Conservation (phyloP, 2,888 invertebrate species). For the Sarcophaga caerulescens region DNA sequence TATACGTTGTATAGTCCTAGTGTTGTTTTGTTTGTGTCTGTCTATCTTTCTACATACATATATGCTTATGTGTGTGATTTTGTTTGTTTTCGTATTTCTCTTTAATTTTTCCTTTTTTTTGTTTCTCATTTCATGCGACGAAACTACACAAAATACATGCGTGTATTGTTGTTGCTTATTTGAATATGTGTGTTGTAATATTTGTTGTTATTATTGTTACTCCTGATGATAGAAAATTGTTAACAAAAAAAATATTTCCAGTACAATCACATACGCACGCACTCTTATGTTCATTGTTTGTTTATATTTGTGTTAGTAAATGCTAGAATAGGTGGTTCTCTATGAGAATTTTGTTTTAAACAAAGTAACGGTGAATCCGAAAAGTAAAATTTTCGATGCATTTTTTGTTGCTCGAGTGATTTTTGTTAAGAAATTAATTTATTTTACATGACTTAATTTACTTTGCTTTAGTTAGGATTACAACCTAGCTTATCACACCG, state of each 20-base stretch:
- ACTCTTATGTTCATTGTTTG: not conserved
- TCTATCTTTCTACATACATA: not conserved
- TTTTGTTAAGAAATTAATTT: too few relatives aligned
- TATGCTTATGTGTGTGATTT: too few relatives aligned
- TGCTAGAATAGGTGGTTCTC: not conserved
- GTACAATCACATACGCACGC: slow-evolving; percentile 15
- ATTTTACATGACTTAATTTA: too few relatives aligned
- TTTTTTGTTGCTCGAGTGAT: too few relatives aligned
- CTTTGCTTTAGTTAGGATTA: too few relatives aligned
- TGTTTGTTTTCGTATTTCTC: slow-evolving; percentile 30
- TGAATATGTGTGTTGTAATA: slow-evolving; percentile 37
- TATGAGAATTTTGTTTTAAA: slow-evolving; percentile 21
- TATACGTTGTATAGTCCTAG: slow-evolving; percentile 54
- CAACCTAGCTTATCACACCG: too few relatives aligned
- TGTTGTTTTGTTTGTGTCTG: not conserved
- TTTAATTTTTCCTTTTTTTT: slow-evolving; percentile 30
- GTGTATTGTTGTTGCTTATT: slow-evolving; percentile 47
- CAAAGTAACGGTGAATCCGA: slow-evolving; percentile 16
- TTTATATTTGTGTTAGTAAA: not conserved
- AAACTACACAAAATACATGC: slow-evolving; percentile 34
- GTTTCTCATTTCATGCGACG: not conserved
- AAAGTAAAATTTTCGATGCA: not conserved
- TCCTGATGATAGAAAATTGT: slow-evolving; percentile 43
- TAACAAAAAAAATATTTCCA: slow-evolving; percentile 4
- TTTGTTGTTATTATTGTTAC: slow-evolving; percentile 28